phyloP scores from a whole-genome alignment of 2,797 vertebrate species.

The Darevskia nairensis region DNA sequence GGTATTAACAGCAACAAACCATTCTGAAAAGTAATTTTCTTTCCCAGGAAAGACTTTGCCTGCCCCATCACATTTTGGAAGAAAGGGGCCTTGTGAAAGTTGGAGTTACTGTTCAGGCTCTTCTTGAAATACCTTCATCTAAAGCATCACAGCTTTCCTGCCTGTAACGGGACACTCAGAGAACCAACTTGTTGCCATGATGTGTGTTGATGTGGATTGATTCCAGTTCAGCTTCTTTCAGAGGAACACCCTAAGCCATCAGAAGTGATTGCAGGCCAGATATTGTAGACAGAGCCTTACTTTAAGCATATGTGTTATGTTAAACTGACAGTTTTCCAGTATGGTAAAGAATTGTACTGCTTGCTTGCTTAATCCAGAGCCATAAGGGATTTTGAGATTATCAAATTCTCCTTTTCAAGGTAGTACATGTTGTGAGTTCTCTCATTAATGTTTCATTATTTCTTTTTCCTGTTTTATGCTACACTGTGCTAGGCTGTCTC shows the following conservation, averaged over 20 bases:
- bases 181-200: conserved; percentile 27
- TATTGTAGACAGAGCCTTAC: conserved; percentile 66
- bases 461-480: neutral
- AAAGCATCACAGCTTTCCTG: conserved; percentile 89
- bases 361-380: conserved; percentile 50
- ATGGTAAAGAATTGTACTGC: neutral
- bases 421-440: conserved; percentile 40
- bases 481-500: no score
- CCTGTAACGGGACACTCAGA: conserved; percentile 77
- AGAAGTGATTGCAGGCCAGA: conserved; percentile 65
- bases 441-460: conserved; percentile 38
- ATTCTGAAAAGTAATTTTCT: conserved; percentile 28
- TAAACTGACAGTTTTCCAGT: conserved; percentile 60
- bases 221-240: conserved; percentile 57
- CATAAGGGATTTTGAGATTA: conserved; percentile 63
- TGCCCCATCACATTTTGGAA: conserved; percentile 98
- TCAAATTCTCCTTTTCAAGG: conserved; percentile 59
- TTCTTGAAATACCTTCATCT: conserved; percentile 89
- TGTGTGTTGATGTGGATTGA: conserved; percentile 60
- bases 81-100: conserved; percentile 96
- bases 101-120: conserved; percentile 92
- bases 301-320: conserved; percentile 42
- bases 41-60: conserved; percentile 92
- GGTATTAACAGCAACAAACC: no score
- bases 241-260: conserved; percentile 68